Evolutionary conservation across 2,113 vertebrate genomes (phyloP).

Genomic region (Vulpes ferrilata): DNA sequence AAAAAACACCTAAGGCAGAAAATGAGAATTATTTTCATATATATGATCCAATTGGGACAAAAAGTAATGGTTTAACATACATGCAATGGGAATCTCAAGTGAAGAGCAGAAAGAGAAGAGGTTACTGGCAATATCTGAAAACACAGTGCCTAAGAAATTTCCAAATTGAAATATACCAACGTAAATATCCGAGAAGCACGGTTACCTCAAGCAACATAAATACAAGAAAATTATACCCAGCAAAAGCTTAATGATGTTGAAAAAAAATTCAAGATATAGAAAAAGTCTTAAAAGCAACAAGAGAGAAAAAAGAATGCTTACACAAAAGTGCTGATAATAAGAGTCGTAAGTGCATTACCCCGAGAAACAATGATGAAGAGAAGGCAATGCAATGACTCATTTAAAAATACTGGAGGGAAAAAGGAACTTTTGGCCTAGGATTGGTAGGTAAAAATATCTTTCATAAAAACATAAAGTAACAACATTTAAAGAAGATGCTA

Average conservation of each 20-base stretch:
- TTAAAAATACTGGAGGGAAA: not conserved
- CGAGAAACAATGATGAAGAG: not conserved
- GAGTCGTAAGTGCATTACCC: not conserved
- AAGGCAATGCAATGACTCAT: not conserved
- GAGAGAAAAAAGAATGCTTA: not conserved
- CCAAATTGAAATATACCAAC: not conserved
- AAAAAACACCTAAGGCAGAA: not conserved
- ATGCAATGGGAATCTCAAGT: not conserved
- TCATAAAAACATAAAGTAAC: not conserved
- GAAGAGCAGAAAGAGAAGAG: not conserved
- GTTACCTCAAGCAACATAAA: not conserved
- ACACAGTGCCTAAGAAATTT: not conserved
- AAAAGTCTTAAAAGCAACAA: not conserved
- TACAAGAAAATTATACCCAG: not conserved
- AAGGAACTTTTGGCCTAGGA: not conserved
- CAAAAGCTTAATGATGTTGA: not conserved
- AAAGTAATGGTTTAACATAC: not conserved
- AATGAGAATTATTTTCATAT: not conserved
- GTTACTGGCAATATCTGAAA: not conserved
- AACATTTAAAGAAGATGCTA: not conserved
- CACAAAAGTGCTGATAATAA: not conserved
- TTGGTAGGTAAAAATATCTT: not conserved
- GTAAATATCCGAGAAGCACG: not conserved
- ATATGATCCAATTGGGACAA: not conserved
- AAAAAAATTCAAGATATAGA: not conserved